Percentiles rank a stretch among this genome's conserved stretches.
Evolutionary conservation across 2,113 vertebrate genomes (phyloP).

Genomic region (Oncorhynchus kisutch): DNA sequence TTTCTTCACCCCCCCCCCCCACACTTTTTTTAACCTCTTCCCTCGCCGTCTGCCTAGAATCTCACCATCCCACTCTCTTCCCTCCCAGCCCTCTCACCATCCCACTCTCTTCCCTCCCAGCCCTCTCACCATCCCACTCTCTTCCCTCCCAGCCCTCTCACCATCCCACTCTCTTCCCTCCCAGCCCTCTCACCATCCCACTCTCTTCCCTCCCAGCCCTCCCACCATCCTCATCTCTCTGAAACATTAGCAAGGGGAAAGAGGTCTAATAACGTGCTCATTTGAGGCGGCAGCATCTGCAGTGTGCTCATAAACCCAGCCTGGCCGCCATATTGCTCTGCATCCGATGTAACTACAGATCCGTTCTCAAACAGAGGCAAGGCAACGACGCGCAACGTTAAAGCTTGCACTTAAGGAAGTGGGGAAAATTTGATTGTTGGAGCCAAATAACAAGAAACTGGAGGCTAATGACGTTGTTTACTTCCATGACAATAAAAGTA

Average conservation of each 20-base stretch:
- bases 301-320: constrained; percentile 53
- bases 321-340: constrained; percentile 33
- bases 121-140: too few relatives aligned
- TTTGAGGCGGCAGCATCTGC: constrained; percentile 26
- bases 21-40: constrained; percentile 66
- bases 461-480: too few relatives aligned
- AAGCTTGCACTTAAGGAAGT: constrained; percentile 2
- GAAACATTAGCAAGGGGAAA: constrained; percentile 79
- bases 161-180: too few relatives aligned
- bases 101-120: too few relatives aligned
- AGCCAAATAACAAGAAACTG: too few relatives aligned
- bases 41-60: constrained; percentile 28
- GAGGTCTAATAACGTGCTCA: constrained; percentile 44
- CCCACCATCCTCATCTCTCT: constrained; percentile 32
- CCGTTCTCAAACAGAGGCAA: neutral
- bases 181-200: too few relatives aligned
- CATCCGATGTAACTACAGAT: neutral
- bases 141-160: too few relatives aligned
- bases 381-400: constrained; percentile 38
- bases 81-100: too few relatives aligned
- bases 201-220: too few relatives aligned
- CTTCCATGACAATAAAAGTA: too few relatives aligned
- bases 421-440: too few relatives aligned
- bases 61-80: too few relatives aligned
- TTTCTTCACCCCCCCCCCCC: neutral